Conservation (phyloP, 2,797 vertebrate genomes). For the Sebastes itinus region DNA sequence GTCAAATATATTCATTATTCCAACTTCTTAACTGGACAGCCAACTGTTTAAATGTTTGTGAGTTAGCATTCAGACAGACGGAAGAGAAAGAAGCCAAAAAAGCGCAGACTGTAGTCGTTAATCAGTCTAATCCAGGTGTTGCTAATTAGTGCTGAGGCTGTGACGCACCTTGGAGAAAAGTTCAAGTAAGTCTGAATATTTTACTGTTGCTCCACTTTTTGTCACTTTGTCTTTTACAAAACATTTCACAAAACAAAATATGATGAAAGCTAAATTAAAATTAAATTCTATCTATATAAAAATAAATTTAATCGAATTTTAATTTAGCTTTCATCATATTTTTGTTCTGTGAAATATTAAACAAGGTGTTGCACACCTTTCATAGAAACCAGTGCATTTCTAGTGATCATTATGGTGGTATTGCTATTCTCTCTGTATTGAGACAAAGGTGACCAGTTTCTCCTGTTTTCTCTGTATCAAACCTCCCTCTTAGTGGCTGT, state of each 20-base stretch:
- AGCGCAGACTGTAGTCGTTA: background rate
- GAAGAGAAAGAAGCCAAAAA: background rate
- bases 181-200: background rate
- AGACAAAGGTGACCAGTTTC: background rate
- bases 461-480: background rate
- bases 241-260: too few species aligned
- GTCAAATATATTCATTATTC: background rate
- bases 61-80: background rate
- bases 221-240: background rate
- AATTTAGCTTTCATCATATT: background rate
- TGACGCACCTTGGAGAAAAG: background rate
- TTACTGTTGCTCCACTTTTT: background rate
- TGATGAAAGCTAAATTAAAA: too few species aligned
- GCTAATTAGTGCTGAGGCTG: slow-evolving; percentile 2
- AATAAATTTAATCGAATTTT: too few species aligned
- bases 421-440: background rate
- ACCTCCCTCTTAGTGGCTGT: background rate
- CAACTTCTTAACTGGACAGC: accelerated
- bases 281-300: too few species aligned
- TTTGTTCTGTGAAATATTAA: background rate
- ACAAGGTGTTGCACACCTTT: background rate
- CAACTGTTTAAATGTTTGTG: accelerated
- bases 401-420: background rate
- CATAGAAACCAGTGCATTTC: background rate
- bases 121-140: slow-evolving; percentile 29